Evolutionary conservation across 1,140 invertebrate genomes (phyloP), one percentile per base, ranked within the genome.

Genomic region (Zeugodacus cucurbitae): DNA sequence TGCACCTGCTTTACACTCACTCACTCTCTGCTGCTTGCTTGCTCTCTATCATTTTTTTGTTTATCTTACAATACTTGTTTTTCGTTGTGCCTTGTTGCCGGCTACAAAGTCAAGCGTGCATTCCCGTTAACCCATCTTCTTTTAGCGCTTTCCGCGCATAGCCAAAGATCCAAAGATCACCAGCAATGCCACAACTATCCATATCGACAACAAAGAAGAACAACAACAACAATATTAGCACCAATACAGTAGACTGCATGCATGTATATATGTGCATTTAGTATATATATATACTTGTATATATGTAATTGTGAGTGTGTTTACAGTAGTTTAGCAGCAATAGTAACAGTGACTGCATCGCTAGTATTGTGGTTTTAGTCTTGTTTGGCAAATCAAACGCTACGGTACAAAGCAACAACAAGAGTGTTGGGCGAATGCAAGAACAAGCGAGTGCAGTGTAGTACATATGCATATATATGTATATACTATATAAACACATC

Each of bases 371-470:
- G 67, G 67, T 74, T 74, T 74, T 37, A 74, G 67, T 74, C 67
- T 74, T 74, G 32, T 34, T 74, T 74, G 34, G 67, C 34, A 74
- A 74, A 74, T 74, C 67, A 74, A 74, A 74, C 67, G 67, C 20
- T 37, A 74, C 20, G 67, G 67, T 34, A 74, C 67, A 74, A 10
- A 22, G 34, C 26, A 74, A 20, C 29, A 22, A 37, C 17, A 74
- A 37, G 20, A 41, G 34, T 5, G 58, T 8, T 62, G 7, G 14
- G 26, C 14, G 17, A 74, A 41, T 37, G 34, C 34, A 74, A 34
- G 67, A 74, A 37, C 22, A 5, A 6, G 7, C n/a, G n/a, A n/a
- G 34, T 74, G 34, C 32, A 17, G 67, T 34, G 29, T 5, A 37
- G 11, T 74, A 37, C 34, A 62, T 26, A 62, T n/a, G n/a, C 8